Percentiles rank a stretch among this genome's conserved stretches.
phyloP scores from a whole-genome alignment of 2,113 vertebrate genomes.

The Suricata suricatta region DNA sequence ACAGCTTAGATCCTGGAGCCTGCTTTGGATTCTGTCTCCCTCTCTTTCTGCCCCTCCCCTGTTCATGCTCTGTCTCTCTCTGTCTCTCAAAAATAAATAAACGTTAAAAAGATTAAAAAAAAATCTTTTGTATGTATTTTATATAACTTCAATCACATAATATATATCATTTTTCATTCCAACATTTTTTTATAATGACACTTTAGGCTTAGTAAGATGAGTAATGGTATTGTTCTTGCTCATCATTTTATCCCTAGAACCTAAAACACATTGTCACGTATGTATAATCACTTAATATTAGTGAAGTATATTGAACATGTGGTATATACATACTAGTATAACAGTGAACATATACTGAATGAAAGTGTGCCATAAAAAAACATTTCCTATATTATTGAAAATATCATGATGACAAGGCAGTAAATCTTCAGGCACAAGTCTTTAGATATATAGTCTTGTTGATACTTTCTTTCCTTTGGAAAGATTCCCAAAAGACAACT shows the following conservation, averaged over 20 bases:
- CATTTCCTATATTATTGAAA: not conserved
- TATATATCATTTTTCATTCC: not conserved
- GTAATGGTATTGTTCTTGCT: not conserved
- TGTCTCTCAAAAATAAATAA: too few species aligned
- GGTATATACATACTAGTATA: not conserved
- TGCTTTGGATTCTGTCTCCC: too few species aligned
- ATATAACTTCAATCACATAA: not conserved
- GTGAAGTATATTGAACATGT: not conserved
- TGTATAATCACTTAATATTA: not conserved
- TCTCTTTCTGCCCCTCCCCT: too few species aligned
- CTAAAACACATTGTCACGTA: not conserved
- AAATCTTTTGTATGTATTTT: not conserved
- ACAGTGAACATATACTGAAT: not conserved
- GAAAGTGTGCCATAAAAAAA: not conserved
- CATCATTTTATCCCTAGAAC: not conserved
- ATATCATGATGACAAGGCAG: not conserved
- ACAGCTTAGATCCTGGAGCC: too few species aligned
- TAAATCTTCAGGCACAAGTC: not conserved
- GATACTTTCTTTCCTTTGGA: constrained; percentile 6
- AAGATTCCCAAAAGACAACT: constrained; percentile 5
- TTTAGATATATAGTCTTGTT: not conserved
- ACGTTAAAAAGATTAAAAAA: too few species aligned
- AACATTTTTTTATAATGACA: not conserved
- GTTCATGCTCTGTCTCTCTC: too few species aligned
- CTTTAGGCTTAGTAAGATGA: not conserved